These are phyloP conservation scores for Sciaenops ocellatus DNA, from an alignment of 2,797 vertebrate species.

Conservation along the genomic window DNA sequence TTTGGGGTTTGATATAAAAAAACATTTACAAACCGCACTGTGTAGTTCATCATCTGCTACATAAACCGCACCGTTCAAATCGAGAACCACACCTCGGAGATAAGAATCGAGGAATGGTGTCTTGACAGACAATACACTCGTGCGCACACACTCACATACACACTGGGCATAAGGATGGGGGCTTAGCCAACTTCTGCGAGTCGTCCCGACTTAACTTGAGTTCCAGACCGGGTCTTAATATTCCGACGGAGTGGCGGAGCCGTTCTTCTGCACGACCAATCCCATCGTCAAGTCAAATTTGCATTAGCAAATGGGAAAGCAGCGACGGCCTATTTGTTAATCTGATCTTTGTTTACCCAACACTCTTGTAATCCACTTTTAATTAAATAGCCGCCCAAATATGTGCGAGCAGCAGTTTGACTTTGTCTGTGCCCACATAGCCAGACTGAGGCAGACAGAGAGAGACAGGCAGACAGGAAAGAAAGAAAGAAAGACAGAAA, in stretches of 20 bases:
- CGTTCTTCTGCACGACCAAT: constrained; percentile 94
- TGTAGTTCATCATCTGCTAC: constrained; percentile 52
- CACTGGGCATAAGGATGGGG: constrained; percentile 83
- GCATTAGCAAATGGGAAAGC: constrained; percentile 98
- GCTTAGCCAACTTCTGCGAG: constrained; percentile 86
- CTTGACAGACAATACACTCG: constrained; percentile 31
- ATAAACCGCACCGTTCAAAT: constrained; percentile 47
- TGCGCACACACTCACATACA: constrained; percentile 37
- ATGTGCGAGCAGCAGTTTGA: constrained; percentile 96
- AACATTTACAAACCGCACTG: constrained; percentile 16
- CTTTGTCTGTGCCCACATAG: constrained; percentile 94
- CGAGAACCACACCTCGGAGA: constrained; percentile 48
- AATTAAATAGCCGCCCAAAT: constrained; percentile 98
- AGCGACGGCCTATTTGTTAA: constrained; percentile 94
- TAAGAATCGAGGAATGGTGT: constrained; percentile 44
- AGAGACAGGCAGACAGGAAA: constrained; percentile 29
- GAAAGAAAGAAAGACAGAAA: constrained; percentile 12
- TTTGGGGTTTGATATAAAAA: constrained; percentile 38
- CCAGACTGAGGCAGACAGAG: constrained; percentile 83
- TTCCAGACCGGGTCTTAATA: constrained; percentile 92
- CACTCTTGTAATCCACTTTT: constrained; percentile 97
- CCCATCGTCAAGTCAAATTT: constrained; percentile 96
- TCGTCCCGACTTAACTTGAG: constrained; percentile 80
- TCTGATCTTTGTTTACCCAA: constrained; percentile 98
- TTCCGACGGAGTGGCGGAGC: constrained; percentile 89